A percentile compares a stretch with the other conserved stretches of the same genome.
Conservation (phyloP, 2,888 invertebrate species). For the Leptinotarsa rubiginosa region DNA sequence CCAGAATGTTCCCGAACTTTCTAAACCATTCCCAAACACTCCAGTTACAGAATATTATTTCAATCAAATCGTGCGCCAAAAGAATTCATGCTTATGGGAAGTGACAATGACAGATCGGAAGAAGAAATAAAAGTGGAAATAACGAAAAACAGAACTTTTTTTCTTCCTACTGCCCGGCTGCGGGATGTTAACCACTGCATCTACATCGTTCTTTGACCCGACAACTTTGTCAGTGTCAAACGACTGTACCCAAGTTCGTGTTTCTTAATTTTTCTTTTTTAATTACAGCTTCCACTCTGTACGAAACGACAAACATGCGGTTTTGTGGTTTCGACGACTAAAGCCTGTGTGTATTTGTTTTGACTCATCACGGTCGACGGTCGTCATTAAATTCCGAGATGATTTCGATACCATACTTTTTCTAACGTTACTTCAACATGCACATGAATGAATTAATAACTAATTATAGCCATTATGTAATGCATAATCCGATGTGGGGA, state of each 20-base stretch:
- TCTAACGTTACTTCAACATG: constrained; percentile 18
- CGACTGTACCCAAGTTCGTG: not conserved
- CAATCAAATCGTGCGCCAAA: no score
- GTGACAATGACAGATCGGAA: no score
- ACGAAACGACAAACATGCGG: not conserved
- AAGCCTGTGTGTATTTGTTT: not conserved
- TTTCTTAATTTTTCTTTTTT: not conserved
- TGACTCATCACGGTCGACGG: not conserved
- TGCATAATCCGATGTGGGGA: constrained; percentile 13
- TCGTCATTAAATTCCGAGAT: constrained; percentile 8
- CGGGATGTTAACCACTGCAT: no score
- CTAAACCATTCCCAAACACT: no score
- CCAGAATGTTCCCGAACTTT: no score
- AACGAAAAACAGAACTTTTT: no score
- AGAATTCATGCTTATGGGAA: no score
- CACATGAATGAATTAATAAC: constrained; percentile 26
- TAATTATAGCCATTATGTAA: constrained; percentile 35
- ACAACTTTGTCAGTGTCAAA: no score
- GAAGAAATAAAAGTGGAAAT: no score
- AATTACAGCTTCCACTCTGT: not conserved
- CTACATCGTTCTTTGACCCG: no score
- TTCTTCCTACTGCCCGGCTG: no score
- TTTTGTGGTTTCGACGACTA: not conserved
- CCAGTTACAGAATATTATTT: no score
- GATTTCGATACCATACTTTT: constrained; percentile 5